Evolutionary conservation across 64 coral and sea anemone genomes (phyloP).

Genomic region (Actinia tenebrosa): DNA sequence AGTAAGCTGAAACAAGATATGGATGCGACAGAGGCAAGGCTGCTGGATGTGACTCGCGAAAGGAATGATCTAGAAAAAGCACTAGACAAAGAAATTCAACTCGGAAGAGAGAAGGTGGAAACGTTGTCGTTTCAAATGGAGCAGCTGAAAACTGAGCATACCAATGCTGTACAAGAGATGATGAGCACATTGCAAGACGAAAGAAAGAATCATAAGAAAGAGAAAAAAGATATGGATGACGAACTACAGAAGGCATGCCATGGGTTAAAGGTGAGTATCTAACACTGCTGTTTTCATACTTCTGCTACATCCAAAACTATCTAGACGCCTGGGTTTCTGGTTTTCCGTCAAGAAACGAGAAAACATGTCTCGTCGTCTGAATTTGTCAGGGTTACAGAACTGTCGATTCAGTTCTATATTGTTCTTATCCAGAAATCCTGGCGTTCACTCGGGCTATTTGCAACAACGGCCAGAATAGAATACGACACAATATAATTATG

Average conservation of each 20-base stretch:
- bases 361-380: too few relatives aligned
- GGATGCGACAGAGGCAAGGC: neutral
- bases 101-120: neutral
- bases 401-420: too few relatives aligned
- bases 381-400: too few relatives aligned
- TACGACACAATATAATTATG: too few relatives aligned
- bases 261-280: slow-evolving; percentile 8
- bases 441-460: too few relatives aligned
- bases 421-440: too few relatives aligned
- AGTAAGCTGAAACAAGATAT: neutral
- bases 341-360: too few relatives aligned
- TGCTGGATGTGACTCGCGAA: slow-evolving; percentile 19
- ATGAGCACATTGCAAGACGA: neutral
- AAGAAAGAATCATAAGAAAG: slow-evolving; percentile 17
- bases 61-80: slow-evolving; percentile 3
- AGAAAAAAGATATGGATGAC: neutral
- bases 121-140: neutral
- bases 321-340: too few relatives aligned
- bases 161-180: slow-evolving; percentile 19
- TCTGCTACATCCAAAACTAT: too few relatives aligned
- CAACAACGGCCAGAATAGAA: too few relatives aligned
- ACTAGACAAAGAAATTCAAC: neutral
- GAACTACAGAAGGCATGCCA: slow-evolving; percentile 19
- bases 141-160: slow-evolving; percentile 18
- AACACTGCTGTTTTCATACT: too few relatives aligned